Conservation (phyloP, 1,140 invertebrate species). For the Ladona fulva region DNA sequence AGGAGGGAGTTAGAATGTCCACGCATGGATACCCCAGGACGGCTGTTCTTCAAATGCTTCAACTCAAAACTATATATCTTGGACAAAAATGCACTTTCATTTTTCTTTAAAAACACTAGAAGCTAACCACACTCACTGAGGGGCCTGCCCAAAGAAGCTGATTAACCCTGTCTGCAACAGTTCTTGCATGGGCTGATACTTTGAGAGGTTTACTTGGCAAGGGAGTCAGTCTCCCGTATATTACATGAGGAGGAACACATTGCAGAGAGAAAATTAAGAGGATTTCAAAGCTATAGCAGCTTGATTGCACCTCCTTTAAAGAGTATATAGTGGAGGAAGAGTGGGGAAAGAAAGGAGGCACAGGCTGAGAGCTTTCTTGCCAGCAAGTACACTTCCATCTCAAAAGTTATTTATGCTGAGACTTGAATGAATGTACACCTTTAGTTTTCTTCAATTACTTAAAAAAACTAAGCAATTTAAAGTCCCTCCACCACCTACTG, state of each 20-base stretch:
- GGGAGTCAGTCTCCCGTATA: not conserved
- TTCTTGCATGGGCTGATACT: not conserved
- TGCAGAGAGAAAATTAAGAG: not conserved
- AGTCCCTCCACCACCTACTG: not conserved
- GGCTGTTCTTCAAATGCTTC: not conserved
- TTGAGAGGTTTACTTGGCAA: not conserved
- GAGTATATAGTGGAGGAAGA: not conserved
- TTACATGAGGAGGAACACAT: not conserved
- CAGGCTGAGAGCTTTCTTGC: not conserved
- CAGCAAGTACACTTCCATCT: not conserved
- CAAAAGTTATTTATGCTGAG: not conserved
- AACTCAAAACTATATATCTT: constrained; percentile 1
- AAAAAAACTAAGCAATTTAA: not conserved
- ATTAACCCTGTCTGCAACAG: not conserved
- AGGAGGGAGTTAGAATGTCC: not conserved
- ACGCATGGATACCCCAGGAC: not conserved
- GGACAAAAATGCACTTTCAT: constrained; percentile 1
- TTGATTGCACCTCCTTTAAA: not conserved
- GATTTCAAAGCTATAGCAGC: not conserved
- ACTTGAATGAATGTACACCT: not conserved
- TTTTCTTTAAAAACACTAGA: not conserved
- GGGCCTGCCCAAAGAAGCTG: not conserved
- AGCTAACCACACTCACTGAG: not conserved
- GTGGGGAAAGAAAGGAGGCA: not conserved
- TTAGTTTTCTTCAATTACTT: not conserved